Evolutionary conservation across 2,888 invertebrate species (phyloP).

Genomic region (Strigamia crassipes): DNA sequence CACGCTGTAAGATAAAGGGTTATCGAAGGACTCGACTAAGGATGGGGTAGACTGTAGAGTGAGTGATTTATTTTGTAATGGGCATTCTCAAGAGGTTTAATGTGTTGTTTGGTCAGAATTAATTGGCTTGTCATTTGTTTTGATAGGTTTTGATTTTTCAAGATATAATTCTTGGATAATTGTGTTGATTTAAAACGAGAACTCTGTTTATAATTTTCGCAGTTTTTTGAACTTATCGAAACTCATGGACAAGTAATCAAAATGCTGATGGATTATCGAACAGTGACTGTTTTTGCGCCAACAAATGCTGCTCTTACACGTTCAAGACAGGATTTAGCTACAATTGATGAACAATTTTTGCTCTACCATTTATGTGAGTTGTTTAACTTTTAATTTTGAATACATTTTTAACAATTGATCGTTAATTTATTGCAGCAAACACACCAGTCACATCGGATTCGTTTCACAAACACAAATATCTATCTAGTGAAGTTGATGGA

Average conservation of each 20-base stretch:
- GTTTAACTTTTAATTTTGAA: not conserved
- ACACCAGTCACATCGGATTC: slow-evolving; percentile 49
- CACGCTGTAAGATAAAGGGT: not conserved
- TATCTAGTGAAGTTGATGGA: slow-evolving; percentile 79
- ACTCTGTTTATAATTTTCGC: not conserved
- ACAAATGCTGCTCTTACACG: slow-evolving; percentile 76
- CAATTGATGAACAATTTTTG: slow-evolving; percentile 63
- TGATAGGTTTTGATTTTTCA: not conserved
- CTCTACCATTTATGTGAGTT: slow-evolving; percentile 84
- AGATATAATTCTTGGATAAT: too few species aligned
- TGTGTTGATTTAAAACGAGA: too few species aligned
- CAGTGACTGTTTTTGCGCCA: slow-evolving; percentile 86
- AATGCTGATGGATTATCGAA: slow-evolving; percentile 67
- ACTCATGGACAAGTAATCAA: slow-evolving; percentile 45
- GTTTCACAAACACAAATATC: slow-evolving; percentile 50
- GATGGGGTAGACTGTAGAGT: not conserved
- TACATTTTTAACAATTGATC: not conserved
- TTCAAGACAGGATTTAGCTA: slow-evolving; percentile 58
- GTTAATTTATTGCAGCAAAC: slow-evolving; percentile 49
- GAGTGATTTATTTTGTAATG: not conserved
- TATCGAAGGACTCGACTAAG: not conserved
- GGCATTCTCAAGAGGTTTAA: not conserved
- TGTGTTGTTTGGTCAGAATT: not conserved
- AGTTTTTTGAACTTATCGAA: slow-evolving; percentile 41
- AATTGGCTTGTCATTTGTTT: not conserved